Conservation (phyloP, 2,113 vertebrate genomes). For the Aspidoscelis tigris region DNA sequence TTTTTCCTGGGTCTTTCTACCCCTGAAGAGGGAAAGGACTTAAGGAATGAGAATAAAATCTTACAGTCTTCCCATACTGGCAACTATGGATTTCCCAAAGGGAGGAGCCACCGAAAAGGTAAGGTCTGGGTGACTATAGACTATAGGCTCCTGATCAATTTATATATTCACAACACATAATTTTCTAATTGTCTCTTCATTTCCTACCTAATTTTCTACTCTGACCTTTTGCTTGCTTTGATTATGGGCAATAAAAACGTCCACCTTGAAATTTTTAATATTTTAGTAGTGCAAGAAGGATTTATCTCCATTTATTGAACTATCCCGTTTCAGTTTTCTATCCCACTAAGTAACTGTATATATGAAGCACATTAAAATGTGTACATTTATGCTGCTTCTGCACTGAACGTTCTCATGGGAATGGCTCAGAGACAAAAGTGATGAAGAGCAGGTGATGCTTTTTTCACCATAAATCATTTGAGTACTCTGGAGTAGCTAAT, state of each 20-base stretch:
- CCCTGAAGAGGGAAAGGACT: slow-evolving; percentile 75
- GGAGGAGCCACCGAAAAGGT: slow-evolving; percentile 83
- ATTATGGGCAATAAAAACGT: not conserved
- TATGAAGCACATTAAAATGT: not conserved
- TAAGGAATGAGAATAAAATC: slow-evolving; percentile 73
- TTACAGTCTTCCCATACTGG: slow-evolving; percentile 76
- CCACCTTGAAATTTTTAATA: not conserved
- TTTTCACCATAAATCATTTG: no score
- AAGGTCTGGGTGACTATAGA: not conserved
- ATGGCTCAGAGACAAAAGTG: no score
- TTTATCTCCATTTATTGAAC: fast-evolving
- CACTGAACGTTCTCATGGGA: not conserved
- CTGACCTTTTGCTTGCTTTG: not conserved
- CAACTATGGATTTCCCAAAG: slow-evolving; percentile 72
- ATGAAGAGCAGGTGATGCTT: no score
- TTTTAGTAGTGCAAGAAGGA: not conserved
- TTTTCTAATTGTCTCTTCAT: no score
- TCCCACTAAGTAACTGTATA: not conserved
- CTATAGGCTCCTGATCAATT: no score
- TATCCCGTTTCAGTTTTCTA: not conserved
- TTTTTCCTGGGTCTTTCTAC: slow-evolving; percentile 77
- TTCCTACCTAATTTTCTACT: no score
- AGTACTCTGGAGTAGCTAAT: no score
- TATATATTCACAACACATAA: no score
- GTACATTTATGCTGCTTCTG: not conserved